Percentiles rank a stretch among this genome's conserved stretches.
These are phyloP conservation scores for Alauda arvensis DNA, from an alignment of 2,797 vertebrate species.

Conservation along the genomic window DNA sequence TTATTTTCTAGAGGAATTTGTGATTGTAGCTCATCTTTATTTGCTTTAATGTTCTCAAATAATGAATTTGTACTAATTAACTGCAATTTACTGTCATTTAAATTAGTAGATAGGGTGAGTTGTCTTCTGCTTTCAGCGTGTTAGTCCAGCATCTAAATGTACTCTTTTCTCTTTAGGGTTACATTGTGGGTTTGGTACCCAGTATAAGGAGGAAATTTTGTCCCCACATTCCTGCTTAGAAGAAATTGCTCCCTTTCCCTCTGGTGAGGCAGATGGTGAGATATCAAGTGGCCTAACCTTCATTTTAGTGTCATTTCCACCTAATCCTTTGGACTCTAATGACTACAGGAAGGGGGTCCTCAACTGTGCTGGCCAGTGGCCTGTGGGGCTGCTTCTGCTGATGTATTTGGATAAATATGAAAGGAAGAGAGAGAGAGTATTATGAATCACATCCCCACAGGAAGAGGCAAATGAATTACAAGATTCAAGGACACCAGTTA, in stretches of 20 bases:
- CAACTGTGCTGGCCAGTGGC: background rate
- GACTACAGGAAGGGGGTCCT: background rate
- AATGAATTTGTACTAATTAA: background rate
- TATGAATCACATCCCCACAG: conserved; percentile 3
- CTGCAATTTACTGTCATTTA: background rate
- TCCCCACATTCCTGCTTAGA: background rate
- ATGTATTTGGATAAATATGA: background rate
- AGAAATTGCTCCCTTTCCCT: background rate
- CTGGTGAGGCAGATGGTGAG: background rate
- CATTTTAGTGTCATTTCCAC: background rate
- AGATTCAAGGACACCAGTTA: conserved; percentile 6
- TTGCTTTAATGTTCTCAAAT: background rate
- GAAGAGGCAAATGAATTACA: conserved; percentile 23
- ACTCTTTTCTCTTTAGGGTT: background rate
- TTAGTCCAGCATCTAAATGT: background rate
- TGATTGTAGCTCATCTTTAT: background rate
- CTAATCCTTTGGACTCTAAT: background rate
- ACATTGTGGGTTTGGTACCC: background rate
- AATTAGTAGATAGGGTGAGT: background rate
- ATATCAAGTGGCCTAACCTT: background rate
- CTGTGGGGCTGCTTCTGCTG: background rate
- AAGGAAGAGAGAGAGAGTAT: background rate
- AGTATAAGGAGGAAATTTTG: background rate
- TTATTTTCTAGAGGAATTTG: background rate
- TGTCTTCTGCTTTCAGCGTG: background rate